Evolutionary conservation across 2,888 invertebrate genomes (phyloP), one percentile per base, ranked within the genome.

Genomic region (Acronicta leporina): DNA sequence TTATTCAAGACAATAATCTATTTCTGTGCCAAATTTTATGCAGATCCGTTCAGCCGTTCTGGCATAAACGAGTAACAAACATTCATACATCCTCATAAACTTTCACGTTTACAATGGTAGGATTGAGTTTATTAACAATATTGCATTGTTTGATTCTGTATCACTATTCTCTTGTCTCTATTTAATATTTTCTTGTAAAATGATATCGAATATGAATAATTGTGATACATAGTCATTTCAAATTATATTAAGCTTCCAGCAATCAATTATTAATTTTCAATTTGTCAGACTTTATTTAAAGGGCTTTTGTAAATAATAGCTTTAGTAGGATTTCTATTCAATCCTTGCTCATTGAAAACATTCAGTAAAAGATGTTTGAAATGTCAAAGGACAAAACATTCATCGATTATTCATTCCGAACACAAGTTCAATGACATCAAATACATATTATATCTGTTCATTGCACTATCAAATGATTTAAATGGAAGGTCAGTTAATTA

Each of bases 261-360:
- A 38, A n/a, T 38, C 6, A 4, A n/a, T 38, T n/a, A 38, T 38
- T 38, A n/a, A 38, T 38, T 38, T n/a, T 38, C n/a, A n/a, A 38
- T n/a, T 38, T n/a, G 7, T 38, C 38, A 38, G 13, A 33, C 8
- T 45, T 2, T 25, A 27, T 15, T 41, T 9, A 33, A 9, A 40
- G 10, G 6, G n/a, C 15, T 47, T n/a, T 33, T 57, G 43, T 30
- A 27, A 27, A 64, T 35, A 71, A n/a, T n/a, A 9, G 42, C 44
- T 55, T 45, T n/a, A 42, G 38, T 9, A 25, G 33, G 33, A 25
- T 13, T 42, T 41, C 16, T 33, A 35, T 53, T 43, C 1, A 45
- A 8, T 9, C 47, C 11, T 45, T 25, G 35, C n/a, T 1, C 14
- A 35, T 40, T 40, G 45, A 52, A 52, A 46, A 9, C 5, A 30